Base-by-base conservation (phyloP, 2,113 vertebrate species). In the Echinops telfairi region DNA sequence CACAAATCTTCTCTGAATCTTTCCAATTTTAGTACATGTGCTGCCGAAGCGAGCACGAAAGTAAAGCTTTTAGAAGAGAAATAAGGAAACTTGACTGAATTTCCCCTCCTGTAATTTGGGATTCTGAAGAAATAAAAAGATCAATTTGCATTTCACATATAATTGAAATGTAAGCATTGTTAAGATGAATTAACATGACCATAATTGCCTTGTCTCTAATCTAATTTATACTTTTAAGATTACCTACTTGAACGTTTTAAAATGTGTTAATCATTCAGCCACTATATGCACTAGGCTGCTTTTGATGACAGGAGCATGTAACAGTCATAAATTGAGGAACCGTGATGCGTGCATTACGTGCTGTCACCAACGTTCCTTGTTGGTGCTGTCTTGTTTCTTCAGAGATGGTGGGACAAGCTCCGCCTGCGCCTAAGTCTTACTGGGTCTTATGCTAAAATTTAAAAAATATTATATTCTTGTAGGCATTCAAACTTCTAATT, bases 261-360 rank as follows among this genome's bases (percentile, higher is more conserved):
- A 89, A 2, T 77, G 22, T 78, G 36, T 71, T 89, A 83, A 47
- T 81, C 53, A 71, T 83, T 92, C 90, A 82, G 47, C 23, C 2
- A 58, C 92, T 66, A 90, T 78, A 25, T 73, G 1, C 5, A 83
- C 36, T 17, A 76, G 81, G 78, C 62, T 89, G 22, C 58, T 91
- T 97, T 86, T 81, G 38, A 88, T 43, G 88, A 31, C 15, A 73
- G 64, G 66, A 91, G 71, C 33, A 66, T 88, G 80, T 88, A 36
- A 33, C 16, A 27, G 71, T 93, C 43, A 33, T 36, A 90, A 80
- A 90, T 94, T 82, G 20, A 76, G 68, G 76, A 86, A 62, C 6
- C n/a, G 90, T 9, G 58, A 0, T 62, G 43, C 15, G 64, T 40
- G 53, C 4, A 27, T 84, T 92, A n/a, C 58, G 31, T 94, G 60